Percentiles rank a stretch among this genome's conserved stretches.
Conservation (phyloP, 1,140 invertebrate genomes). For the Trypoxylus dichotomus region DNA sequence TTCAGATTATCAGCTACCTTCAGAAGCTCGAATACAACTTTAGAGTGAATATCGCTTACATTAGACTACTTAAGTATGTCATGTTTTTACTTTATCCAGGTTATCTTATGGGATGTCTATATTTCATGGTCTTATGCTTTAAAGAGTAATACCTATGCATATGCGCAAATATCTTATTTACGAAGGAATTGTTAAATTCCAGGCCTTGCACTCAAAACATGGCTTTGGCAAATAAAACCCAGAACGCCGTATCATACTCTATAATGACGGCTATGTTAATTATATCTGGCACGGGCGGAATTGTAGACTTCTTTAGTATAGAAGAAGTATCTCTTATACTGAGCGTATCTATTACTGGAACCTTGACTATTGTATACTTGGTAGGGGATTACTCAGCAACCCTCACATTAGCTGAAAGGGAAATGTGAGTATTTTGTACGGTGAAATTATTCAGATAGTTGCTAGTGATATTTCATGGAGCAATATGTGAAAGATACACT, state of each 20-base stretch:
- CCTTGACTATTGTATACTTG: conserved; percentile 38
- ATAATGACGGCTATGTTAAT: conserved; percentile 30
- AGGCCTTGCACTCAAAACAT: conserved; percentile 7
- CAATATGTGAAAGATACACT: no score
- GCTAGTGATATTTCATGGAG: no score
- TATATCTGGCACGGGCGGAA: conserved; percentile 15
- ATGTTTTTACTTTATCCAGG: conserved; percentile 32
- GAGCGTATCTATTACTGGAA: conserved; percentile 35
- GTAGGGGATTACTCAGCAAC: conserved; percentile 41
- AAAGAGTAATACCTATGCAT: conserved; percentile 9
- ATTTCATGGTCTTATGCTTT: conserved; percentile 35
- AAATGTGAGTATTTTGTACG: conserved; percentile 26
- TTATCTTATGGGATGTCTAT: conserved; percentile 34
- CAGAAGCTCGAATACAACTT: conserved; percentile 29
- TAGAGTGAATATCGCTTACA: conserved; percentile 32
- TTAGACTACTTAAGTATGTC: conserved; percentile 35
- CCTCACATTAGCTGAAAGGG: conserved; percentile 34
- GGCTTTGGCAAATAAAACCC: conserved; percentile 22
- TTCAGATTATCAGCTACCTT: conserved; percentile 4
- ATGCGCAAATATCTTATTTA: no score
- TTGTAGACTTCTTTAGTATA: conserved; percentile 18
- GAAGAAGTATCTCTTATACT: conserved; percentile 28
- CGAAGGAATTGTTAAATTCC: neutral
- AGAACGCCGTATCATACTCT: neutral
- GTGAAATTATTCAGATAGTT: no score